Evolutionary conservation across 2,797 vertebrate species (phyloP).

Genomic region (Enteromius unitaeniatus): DNA sequence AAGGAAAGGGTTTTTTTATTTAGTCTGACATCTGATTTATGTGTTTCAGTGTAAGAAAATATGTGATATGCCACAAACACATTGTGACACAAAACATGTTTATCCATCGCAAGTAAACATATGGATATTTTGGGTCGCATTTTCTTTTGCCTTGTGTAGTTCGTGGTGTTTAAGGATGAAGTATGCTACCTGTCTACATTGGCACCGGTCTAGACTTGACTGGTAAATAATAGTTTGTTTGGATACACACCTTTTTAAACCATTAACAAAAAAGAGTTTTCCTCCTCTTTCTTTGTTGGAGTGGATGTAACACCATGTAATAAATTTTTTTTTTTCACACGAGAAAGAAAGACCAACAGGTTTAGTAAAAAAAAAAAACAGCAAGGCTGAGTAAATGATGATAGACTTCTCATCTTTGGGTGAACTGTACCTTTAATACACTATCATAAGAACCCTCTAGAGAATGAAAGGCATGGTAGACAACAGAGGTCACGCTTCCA

Average conservation of each 20-base stretch:
- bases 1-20: not conserved
- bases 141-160: not conserved
- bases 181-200: not conserved
- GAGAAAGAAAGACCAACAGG: not conserved
- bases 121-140: not conserved
- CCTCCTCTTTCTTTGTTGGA: not conserved
- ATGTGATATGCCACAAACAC: not conserved
- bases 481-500: not conserved
- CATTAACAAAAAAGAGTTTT: not conserved
- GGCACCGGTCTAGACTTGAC: not conserved
- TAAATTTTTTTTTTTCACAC: not conserved
- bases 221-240: slow-evolving; percentile 1
- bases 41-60: not conserved
- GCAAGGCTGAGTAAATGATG: not conserved
- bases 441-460: not conserved
- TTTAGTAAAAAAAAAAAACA: not conserved
- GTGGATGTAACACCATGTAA: not conserved
- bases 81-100: not conserved
- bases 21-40: not conserved
- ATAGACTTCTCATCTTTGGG: not conserved
- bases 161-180: not conserved
- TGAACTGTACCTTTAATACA: slow-evolving; percentile 8
- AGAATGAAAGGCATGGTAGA: not conserved
- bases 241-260: not conserved
- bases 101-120: not conserved